A percentile compares a stretch with the other conserved stretches of the same genome.
These are phyloP conservation scores for Laothoe populi DNA, from an alignment of 2,888 invertebrate species.

Conservation along the genomic window DNA sequence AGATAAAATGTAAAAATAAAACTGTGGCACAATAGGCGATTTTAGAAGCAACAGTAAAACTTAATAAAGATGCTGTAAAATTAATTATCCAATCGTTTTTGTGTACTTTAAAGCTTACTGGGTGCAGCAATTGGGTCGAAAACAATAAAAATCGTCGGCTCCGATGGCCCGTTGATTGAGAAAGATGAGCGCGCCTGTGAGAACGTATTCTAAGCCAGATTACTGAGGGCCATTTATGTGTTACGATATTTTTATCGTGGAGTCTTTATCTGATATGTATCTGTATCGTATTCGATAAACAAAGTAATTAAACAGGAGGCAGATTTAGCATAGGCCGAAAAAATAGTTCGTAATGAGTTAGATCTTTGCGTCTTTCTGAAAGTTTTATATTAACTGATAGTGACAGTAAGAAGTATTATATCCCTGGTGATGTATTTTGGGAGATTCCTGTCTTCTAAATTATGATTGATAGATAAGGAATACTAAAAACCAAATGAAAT, in stretches of 20 bases:
- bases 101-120: constrained; percentile 50
- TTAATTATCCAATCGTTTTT: constrained; percentile 66
- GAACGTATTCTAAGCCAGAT: constrained; percentile 66
- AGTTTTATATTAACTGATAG: too few species aligned
- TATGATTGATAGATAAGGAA: too few species aligned
- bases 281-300: neutral
- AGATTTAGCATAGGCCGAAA: too few species aligned
- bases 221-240: constrained; percentile 46
- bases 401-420: too few species aligned
- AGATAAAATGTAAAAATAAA: constrained; percentile 51
- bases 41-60: constrained; percentile 64
- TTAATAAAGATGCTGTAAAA: constrained; percentile 79
- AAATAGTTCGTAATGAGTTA: too few species aligned
- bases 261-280: neutral
- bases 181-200: constrained; percentile 77
- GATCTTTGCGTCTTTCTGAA: too few species aligned
- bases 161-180: constrained; percentile 77
- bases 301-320: too few species aligned
- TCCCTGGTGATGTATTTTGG: too few species aligned
- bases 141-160: constrained; percentile 81
- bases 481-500: too few species aligned
- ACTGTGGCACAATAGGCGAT: constrained; percentile 53
- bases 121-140: constrained; percentile 67
- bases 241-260: neutral
- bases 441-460: too few species aligned